Conservation (phyloP, 2,113 vertebrate genomes). For the Anhinga rufa region DNA sequence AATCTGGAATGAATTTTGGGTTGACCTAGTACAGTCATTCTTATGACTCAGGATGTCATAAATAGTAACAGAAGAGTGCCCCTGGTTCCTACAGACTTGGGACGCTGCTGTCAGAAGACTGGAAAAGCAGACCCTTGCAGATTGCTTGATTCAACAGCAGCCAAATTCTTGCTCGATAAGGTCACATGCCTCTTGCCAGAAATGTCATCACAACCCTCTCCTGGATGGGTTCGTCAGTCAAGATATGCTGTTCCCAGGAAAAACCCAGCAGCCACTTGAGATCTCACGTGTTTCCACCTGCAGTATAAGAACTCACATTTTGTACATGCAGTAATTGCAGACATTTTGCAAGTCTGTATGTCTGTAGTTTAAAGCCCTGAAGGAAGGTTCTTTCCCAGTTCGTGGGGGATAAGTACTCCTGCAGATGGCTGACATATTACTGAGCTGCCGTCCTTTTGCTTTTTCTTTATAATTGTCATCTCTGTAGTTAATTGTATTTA, state of each 20-base stretch:
- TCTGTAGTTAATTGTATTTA: background rate
- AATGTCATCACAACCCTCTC: background rate
- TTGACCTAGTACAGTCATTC: background rate
- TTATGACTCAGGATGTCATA: background rate
- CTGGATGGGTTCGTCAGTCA: background rate
- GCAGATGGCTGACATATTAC: background rate
- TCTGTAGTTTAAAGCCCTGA: background rate
- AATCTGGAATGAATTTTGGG: background rate
- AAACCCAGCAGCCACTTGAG: background rate
- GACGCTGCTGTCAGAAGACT: background rate
- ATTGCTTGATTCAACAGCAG: accelerated
- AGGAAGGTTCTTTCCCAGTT: background rate
- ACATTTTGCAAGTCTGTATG: background rate
- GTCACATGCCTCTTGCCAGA: background rate
- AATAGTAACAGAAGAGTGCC: background rate
- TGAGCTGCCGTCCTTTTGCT: background rate
- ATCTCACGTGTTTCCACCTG: background rate
- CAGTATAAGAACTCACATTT: background rate
- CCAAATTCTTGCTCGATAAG: background rate
- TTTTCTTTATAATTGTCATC: background rate
- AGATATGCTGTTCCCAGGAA: background rate
- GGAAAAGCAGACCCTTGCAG: background rate
- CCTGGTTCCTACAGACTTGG: background rate
- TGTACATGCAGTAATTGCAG: too few relatives aligned
- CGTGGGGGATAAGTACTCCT: background rate